Evolutionary conservation across 2,888 invertebrate genomes (phyloP).

Genomic region (Minunthozetes semirufus): DNA sequence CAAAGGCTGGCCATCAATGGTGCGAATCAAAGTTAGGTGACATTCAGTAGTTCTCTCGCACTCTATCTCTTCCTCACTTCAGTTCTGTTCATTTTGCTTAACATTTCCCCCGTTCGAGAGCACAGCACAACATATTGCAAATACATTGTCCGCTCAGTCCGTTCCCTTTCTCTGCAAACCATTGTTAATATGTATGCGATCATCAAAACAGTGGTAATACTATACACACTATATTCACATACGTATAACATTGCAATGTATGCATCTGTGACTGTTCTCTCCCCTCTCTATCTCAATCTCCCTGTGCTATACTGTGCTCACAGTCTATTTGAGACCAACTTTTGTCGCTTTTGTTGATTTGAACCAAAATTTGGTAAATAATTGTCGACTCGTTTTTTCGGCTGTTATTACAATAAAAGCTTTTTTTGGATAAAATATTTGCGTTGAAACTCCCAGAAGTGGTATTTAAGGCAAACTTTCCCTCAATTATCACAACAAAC

Average conservation of each 20-base stretch:
- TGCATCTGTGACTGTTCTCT: slow-evolving; percentile 16
- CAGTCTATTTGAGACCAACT: slow-evolving; percentile 6
- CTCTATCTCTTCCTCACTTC: neutral
- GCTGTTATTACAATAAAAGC: slow-evolving; percentile 21
- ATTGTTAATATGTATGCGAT: slow-evolving; percentile 20
- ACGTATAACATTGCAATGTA: neutral
- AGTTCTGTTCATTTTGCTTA: neutral
- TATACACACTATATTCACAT: neutral
- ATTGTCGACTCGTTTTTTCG: slow-evolving; percentile 6
- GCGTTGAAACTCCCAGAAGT: no score
- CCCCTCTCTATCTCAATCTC: neutral
- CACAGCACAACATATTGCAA: slow-evolving; percentile 22
- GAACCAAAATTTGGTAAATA: slow-evolving; percentile 5
- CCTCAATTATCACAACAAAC: no score
- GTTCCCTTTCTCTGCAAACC: neutral
- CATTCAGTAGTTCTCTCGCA: slow-evolving; percentile 6
- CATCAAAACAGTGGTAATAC: slow-evolving; percentile 12
- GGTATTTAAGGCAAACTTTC: no score
- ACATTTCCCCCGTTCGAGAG: neutral
- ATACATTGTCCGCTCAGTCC: slow-evolving; percentile 10
- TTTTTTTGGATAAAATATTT: neutral
- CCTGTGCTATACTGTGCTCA: neutral
- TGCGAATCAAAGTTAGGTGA: slow-evolving; percentile 27
- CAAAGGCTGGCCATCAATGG: slow-evolving; percentile 25
- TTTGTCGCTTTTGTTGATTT: slow-evolving; percentile 13